These are phyloP conservation scores for Alethe castanea DNA, from an alignment of 2,113 vertebrate genomes.

Conservation along the genomic window DNA sequence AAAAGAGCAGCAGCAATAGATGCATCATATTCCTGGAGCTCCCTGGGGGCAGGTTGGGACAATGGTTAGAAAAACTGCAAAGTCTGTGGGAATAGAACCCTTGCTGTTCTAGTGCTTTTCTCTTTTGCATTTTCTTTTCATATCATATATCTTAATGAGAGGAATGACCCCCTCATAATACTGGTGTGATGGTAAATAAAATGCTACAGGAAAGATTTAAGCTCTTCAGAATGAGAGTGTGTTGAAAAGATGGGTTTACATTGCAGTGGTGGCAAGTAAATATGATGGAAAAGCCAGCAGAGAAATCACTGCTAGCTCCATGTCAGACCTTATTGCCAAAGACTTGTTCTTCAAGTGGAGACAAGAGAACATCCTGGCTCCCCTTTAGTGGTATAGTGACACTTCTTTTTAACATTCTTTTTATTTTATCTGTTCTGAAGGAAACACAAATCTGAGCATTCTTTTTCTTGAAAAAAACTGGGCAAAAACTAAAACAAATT, in stretches of 20 bases:
- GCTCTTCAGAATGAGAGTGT: not conserved
- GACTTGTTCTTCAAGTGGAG: not conserved
- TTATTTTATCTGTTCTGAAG: not conserved
- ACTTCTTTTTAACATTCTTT: not conserved
- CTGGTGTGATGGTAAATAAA: not conserved
- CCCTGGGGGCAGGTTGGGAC: not conserved
- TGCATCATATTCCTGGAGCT: not conserved
- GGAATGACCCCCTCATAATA: not conserved
- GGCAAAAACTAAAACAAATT: not conserved
- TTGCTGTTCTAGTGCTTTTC: not conserved
- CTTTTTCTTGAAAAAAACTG: not conserved
- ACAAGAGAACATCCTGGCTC: not conserved
- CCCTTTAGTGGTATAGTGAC: not conserved
- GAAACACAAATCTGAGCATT: not conserved
- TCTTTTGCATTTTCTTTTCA: not conserved
- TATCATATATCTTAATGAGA: not conserved
- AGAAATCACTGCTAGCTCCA: not conserved
- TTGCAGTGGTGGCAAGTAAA: not conserved
- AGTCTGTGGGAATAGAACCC: not conserved
- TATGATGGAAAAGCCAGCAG: not conserved
- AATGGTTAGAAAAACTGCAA: not conserved
- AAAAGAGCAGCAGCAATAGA: slow-evolving; percentile 28
- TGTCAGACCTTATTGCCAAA: not conserved
- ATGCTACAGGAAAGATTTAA: not conserved
- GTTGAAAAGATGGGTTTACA: not conserved